These are phyloP conservation scores for Caracal caracal DNA, from an alignment of 2,113 vertebrate genomes.

Conservation along the genomic window DNA sequence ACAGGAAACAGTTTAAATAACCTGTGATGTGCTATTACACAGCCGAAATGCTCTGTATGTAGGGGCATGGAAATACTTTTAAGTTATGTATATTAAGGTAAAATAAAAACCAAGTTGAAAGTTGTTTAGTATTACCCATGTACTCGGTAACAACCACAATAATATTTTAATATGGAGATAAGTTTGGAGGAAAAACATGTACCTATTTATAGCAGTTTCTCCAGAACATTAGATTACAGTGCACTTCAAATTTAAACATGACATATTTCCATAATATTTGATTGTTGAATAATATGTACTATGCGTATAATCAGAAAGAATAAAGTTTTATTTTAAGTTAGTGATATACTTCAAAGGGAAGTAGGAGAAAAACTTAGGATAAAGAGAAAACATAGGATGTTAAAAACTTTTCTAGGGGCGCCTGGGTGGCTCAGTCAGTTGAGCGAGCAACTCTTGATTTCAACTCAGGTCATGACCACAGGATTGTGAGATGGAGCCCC, in stretches of 20 bases:
- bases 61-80: neutral
- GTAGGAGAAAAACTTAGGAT: neutral
- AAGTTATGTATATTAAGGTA: neutral
- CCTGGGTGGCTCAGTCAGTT: no score
- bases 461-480: no score
- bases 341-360: neutral
- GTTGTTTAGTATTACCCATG: neutral
- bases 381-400: neutral
- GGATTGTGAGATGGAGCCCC: no score
- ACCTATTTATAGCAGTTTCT: neutral
- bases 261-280: neutral
- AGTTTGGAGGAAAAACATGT: neutral
- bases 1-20: neutral
- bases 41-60: neutral
- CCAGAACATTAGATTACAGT: slow-evolving; percentile 1
- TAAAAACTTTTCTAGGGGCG: neutral
- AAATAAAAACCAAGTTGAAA: slow-evolving; percentile 53
- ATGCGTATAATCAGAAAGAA: slow-evolving; percentile 28
- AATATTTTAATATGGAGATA: neutral
- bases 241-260: slow-evolving; percentile 16
- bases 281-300: neutral
- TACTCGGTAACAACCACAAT: neutral
- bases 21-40: neutral
- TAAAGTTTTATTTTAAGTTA: slow-evolving; percentile 19
- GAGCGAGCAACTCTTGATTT: no score